A percentile compares a stretch with the other conserved stretches of the same genome.
phyloP scores from a whole-genome alignment of 2,113 vertebrate genomes.

The Gorsachius goisagi region DNA sequence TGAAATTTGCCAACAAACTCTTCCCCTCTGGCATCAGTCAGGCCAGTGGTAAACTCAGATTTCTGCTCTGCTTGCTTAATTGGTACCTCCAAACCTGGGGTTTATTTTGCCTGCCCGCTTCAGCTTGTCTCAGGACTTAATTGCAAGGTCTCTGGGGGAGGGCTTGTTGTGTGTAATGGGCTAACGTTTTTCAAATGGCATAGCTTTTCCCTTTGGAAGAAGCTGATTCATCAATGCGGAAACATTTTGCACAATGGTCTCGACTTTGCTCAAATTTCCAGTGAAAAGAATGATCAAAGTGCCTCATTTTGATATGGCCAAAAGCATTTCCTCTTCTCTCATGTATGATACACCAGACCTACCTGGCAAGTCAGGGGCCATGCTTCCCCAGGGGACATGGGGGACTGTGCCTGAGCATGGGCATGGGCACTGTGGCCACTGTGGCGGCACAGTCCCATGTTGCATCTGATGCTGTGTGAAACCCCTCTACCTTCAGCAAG shows the following conservation, averaged over 20 bases:
- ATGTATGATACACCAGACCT: not conserved
- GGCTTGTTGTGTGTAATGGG: not conserved
- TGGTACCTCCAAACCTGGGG: not conserved
- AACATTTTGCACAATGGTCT: not conserved
- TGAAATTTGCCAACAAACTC: not conserved
- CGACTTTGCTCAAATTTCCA: not conserved
- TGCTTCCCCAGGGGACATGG: not conserved
- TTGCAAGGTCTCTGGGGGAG: not conserved
- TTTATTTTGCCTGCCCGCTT: conserved; percentile 24
- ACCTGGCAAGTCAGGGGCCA: not conserved
- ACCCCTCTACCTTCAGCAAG: not conserved
- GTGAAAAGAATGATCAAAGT: not conserved
- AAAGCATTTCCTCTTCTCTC: not conserved
- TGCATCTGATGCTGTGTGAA: fast-evolving
- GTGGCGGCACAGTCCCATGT: fast-evolving
- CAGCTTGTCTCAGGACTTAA: conserved; percentile 5
- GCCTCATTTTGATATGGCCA: not conserved
- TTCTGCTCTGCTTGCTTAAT: conserved; percentile 17
- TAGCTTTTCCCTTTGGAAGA: not conserved
- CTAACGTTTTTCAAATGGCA: not conserved
- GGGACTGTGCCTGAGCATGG: fast-evolving
- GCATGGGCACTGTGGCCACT: fast-evolving
- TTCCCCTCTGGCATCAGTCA: not conserved
- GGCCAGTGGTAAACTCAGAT: not conserved
- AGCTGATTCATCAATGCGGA: not conserved